phyloP scores from a whole-genome alignment of 2,797 vertebrate species.

The Danio jaintianensis region DNA sequence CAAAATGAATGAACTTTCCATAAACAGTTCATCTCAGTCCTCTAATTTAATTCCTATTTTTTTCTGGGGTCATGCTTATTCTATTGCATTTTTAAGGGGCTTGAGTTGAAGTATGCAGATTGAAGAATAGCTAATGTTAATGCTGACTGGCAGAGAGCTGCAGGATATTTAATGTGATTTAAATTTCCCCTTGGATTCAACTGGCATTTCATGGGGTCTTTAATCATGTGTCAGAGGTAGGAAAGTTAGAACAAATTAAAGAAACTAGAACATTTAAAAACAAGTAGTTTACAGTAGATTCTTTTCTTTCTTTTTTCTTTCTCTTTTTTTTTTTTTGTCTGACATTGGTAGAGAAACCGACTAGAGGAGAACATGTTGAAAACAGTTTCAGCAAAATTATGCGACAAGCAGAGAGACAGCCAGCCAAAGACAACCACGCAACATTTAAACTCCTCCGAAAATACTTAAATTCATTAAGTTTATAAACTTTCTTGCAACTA shows the following conservation, averaged over 20 bases:
- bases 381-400: constrained; percentile 62
- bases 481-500: constrained; percentile 73
- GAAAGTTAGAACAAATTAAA: constrained; percentile 44
- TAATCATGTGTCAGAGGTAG: constrained; percentile 52
- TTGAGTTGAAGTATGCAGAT: neutral
- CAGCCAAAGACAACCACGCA: constrained; percentile 36
- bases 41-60: neutral
- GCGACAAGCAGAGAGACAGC: constrained; percentile 37
- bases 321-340: constrained; percentile 42
- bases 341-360: constrained; percentile 61
- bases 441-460: constrained; percentile 63
- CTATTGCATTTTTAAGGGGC: neutral
- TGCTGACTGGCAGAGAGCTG: neutral
- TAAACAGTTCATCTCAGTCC: too few species aligned
- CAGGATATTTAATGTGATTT: neutral
- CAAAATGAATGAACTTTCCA: too few species aligned
- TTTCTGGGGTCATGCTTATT: neutral
- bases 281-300: constrained; percentile 67
- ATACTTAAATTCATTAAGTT: constrained; percentile 28
- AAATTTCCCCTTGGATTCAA: neutral
- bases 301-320: constrained; percentile 51
- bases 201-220: constrained; percentile 27
- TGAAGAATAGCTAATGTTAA: neutral
- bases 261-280: constrained; percentile 42
- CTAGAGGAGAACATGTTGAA: constrained; percentile 71